These are phyloP conservation scores for Deroplatys truncata DNA, from an alignment of 2,888 invertebrate species.

Conservation along the genomic window DNA sequence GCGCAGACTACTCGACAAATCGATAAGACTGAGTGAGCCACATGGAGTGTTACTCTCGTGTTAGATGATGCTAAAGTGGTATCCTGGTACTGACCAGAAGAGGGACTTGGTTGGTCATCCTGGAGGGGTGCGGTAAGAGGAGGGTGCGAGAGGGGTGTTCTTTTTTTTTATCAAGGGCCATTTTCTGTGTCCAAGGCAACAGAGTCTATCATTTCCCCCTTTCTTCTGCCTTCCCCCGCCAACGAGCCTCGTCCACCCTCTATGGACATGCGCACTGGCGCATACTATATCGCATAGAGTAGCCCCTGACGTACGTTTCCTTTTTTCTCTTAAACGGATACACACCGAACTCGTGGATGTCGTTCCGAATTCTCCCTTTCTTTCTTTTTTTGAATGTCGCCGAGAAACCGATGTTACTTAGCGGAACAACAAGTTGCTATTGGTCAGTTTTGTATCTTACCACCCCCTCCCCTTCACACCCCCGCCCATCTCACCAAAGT, in stretches of 20 bases:
- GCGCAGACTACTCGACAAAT: not conserved
- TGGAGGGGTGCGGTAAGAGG: not conserved
- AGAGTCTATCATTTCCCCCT: not conserved
- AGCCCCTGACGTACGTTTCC: not conserved
- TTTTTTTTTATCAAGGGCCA: not conserved
- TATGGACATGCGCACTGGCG: not conserved
- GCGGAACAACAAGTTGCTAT: not conserved
- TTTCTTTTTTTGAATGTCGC: not conserved
- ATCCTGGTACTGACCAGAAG: not conserved
- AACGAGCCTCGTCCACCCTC: not conserved
- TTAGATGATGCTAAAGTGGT: not conserved
- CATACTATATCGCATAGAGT: not conserved
- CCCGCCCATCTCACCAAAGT: not conserved
- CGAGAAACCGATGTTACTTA: not conserved
- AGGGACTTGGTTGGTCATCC: slow-evolving; percentile 1
- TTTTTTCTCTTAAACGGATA: not conserved
- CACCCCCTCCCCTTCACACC: not conserved
- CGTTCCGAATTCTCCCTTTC: not conserved
- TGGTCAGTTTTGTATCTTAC: not conserved
- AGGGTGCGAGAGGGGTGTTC: not conserved
- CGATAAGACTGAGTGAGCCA: not conserved
- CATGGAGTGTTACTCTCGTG: not conserved
- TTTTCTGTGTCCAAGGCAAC: not conserved
- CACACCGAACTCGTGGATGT: not conserved
- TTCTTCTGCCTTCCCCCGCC: not conserved